Evolutionary conservation across 1,140 invertebrate genomes (phyloP).

Genomic region (Diuraphis noxia): DNA sequence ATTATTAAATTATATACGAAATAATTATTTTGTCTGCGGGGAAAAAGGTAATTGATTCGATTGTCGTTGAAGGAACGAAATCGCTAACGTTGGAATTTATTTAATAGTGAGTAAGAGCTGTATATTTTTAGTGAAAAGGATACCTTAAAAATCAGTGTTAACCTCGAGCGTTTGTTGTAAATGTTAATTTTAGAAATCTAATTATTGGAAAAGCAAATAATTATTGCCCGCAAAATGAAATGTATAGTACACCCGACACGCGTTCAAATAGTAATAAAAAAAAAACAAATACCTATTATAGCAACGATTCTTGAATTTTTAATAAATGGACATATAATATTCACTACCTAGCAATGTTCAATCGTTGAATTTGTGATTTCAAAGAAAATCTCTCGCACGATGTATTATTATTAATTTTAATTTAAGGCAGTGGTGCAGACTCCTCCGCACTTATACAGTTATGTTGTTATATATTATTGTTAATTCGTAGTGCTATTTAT

Average conservation of each 20-base stretch:
- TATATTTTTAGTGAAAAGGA: constrained; percentile 17
- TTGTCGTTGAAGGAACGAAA: neutral
- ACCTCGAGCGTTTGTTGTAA: neutral
- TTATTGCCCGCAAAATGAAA: neutral
- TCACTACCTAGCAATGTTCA: neutral
- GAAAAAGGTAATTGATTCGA: neutral
- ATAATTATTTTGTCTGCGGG: neutral
- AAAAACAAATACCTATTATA: neutral
- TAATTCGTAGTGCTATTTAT: too few relatives aligned
- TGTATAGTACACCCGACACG: neutral
- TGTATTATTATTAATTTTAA: neutral
- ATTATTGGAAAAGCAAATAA: constrained; percentile 11
- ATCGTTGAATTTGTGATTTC: neutral
- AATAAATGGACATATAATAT: neutral
- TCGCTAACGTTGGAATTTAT: neutral
- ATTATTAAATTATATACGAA: neutral
- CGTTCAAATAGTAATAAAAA: neutral
- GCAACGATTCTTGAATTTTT: neutral
- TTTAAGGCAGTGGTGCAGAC: neutral
- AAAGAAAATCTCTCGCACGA: neutral
- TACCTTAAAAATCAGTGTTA: constrained; percentile 21
- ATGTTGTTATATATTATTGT: too few relatives aligned
- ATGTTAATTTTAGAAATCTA: constrained; percentile 35
- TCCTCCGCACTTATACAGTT: neutral
- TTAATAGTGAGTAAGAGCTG: neutral